Evolutionary conservation across 35 echinoderm and acorn worm species (phyloP), one percentile per base, ranked within the genome.

Genomic region (Apostichopus parvimensis): DNA sequence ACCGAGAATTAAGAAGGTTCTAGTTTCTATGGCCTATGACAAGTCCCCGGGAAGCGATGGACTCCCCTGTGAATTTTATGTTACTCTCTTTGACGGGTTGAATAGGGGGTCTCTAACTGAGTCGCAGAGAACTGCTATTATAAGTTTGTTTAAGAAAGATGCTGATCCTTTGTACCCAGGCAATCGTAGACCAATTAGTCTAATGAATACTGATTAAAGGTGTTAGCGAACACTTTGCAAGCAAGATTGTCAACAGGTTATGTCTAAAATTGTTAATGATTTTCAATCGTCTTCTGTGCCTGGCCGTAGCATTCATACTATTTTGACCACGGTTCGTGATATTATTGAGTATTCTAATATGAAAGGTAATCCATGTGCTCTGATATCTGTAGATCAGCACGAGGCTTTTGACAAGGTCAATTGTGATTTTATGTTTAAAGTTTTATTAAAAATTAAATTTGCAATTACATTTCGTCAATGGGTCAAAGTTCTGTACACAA

Each of bases 1-100:
- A 11, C 1, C 4, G 93, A 94, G 56, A 28, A n/a, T 94, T 57
- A 22, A 57, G 9, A 80, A 57, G 53, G 89, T 54, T n/a, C 15
- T 94, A 7, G 7, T 0, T 77, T 71, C 54, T 20, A 77, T 87
- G 89, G 54, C 86, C 13, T 82, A 90, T 17, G 53, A 79, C 22
- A 95, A 95, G 53, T 92, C 91, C 25, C 94, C 91, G 3, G 94
- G 91, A 13, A 59, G 12, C 9, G 94, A 95, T 53, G 94, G 94
- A 2, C 61, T 95, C 13, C 83, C 94, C 3, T 75, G 79, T 1
- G 90, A 95, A 81, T 92, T 95, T 90, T 95, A 95, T 73, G 23
- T 78, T 15, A n/a, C 14, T 9, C 92, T 88, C 54, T 92, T 92
- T 92, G 80, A 61, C 28, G n/a, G 75, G 7, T 92, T 88, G 25